A percentile compares a stretch with the other conserved stretches of the same genome.
These are phyloP conservation scores for Tortricodes alternella DNA, from an alignment of 2,888 invertebrate genomes.

Conservation along the genomic window DNA sequence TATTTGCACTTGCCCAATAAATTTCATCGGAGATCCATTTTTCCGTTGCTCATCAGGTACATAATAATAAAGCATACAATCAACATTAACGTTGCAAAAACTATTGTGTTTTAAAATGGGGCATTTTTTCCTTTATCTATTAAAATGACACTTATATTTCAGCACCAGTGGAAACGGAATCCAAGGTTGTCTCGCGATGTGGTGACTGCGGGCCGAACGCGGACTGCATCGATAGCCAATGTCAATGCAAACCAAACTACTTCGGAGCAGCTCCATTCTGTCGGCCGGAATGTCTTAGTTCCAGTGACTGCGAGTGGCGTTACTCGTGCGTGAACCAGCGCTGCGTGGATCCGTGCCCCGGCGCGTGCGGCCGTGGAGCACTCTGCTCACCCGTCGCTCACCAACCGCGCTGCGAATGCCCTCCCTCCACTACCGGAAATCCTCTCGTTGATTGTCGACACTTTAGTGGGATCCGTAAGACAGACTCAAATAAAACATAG, in stretches of 20 bases:
- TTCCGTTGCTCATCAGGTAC: conserved; percentile 85
- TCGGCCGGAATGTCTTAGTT: conserved; percentile 87
- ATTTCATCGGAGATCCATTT: conserved; percentile 90
- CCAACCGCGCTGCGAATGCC: conserved; percentile 87
- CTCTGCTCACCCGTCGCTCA: conserved; percentile 88
- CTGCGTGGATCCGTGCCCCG: conserved; percentile 89
- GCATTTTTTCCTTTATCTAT: too few relatives aligned
- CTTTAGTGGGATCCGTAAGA: conserved; percentile 78
- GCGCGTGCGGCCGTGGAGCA: conserved; percentile 88
- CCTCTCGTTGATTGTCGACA: conserved; percentile 87
- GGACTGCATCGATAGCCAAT: conserved; percentile 86
- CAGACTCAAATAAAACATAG: conserved; percentile 68
- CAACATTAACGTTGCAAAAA: too few relatives aligned
- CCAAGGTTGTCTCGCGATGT: conserved; percentile 81
- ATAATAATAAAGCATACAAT: neutral
- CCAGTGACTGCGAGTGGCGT: conserved; percentile 87
- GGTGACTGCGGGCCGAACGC: conserved; percentile 90
- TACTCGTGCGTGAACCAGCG: conserved; percentile 87
- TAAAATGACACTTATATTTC: conserved; percentile 32
- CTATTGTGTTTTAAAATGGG: too few relatives aligned
- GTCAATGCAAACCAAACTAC: conserved; percentile 86
- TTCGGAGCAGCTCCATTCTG: conserved; percentile 89
- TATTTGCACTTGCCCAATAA: conserved; percentile 87
- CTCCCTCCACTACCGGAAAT: conserved; percentile 86
- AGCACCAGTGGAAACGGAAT: conserved; percentile 56